These are phyloP conservation scores for Sebastes hopkinsi DNA, from an alignment of 2,797 vertebrate species.

Conservation along the genomic window DNA sequence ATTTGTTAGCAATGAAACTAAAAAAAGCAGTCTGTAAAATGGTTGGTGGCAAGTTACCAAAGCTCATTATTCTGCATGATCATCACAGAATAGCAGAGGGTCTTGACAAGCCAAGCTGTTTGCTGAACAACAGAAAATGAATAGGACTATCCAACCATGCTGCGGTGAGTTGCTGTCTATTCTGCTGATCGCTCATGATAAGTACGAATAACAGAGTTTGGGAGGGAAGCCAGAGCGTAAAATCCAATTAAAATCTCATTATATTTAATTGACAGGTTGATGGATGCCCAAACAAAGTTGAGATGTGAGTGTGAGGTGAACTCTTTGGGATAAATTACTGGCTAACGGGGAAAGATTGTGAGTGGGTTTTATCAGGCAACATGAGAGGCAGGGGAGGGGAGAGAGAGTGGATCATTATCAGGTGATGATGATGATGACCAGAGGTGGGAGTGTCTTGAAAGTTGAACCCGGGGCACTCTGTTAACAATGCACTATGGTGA, in stretches of 20 bases:
- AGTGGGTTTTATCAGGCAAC: background rate
- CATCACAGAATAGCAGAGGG: background rate
- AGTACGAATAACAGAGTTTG: slow-evolving; percentile 19
- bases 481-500: slow-evolving; percentile 54
- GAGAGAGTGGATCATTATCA: slow-evolving; percentile 16
- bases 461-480: slow-evolving; percentile 52
- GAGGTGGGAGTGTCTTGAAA: slow-evolving; percentile 20
- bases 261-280: slow-evolving; percentile 9
- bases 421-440: slow-evolving; percentile 21
- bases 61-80: slow-evolving; percentile 4
- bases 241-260: slow-evolving; percentile 32
- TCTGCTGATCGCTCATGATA: slow-evolving; percentile 10
- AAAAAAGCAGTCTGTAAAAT: background rate
- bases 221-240: slow-evolving; percentile 14
- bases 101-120: slow-evolving; percentile 1
- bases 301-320: background rate
- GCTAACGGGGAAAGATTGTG: background rate
- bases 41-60: background rate
- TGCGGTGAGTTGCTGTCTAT: slow-evolving; percentile 12
- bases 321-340: background rate
- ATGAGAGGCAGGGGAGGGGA: background rate
- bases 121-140: slow-evolving; percentile 30
- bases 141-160: slow-evolving; percentile 1
- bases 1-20: background rate
- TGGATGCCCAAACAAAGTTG: background rate